Percentiles rank a stretch among this genome's conserved stretches.
Evolutionary conservation across 2,797 vertebrate genomes (phyloP).

Genomic region (Channa striata): DNA sequence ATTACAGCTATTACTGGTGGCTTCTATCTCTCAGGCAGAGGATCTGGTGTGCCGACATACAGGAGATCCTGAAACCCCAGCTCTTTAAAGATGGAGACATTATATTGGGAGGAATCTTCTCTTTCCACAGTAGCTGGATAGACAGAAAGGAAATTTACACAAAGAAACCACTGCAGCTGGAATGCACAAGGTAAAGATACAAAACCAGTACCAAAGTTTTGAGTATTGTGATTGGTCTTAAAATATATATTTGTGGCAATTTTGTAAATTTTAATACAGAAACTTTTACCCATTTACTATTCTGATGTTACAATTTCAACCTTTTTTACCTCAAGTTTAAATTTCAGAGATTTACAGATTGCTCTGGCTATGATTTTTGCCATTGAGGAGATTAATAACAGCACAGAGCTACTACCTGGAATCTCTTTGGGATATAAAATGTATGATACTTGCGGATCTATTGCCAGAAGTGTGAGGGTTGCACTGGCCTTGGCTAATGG

Average conservation of each 20-base stretch:
- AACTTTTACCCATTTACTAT: too few species aligned
- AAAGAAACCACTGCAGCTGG: conserved; percentile 10
- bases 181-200: conserved; percentile 59
- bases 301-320: neutral
- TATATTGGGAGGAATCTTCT: conserved; percentile 68
- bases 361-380: conserved; percentile 65
- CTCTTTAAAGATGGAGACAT: conserved; percentile 79
- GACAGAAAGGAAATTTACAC: too few species aligned
- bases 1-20: conserved; percentile 62
- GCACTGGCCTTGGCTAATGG: conserved; percentile 55
- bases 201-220: too few species aligned
- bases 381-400: too few species aligned
- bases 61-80: conserved; percentile 71
- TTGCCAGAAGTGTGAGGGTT: conserved; percentile 64
- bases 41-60: conserved; percentile 61
- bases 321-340: too few species aligned
- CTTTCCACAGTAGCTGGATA: too few species aligned
- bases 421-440: conserved; percentile 77
- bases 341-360: too few species aligned
- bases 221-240: too few species aligned
- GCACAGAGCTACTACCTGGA: conserved; percentile 66
- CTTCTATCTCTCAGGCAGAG: conserved; percentile 61
- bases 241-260: too few species aligned
- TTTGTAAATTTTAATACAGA: too few species aligned
- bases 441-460: conserved; percentile 76